Base-by-base conservation (phyloP, 1,140 invertebrate genomes). In the Trichoplusia ni region DNA sequence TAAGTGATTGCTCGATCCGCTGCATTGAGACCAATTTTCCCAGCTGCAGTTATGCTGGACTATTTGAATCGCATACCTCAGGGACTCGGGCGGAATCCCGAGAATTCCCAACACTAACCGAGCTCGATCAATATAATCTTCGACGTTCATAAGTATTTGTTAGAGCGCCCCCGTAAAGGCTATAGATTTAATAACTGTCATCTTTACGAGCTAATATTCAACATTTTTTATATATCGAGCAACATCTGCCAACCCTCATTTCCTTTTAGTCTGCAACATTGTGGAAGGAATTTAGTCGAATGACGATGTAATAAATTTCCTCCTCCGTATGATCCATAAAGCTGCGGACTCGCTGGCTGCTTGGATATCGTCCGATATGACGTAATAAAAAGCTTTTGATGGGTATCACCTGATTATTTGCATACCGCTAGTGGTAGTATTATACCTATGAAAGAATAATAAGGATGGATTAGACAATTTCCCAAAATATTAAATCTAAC, bases 301-400 rank as follows among this genome's bases (percentile, higher is more conserved):
- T 75, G 73, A 75, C 73, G 75, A 62, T 64, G 71, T 77, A 77
- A 80, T 80, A 77, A 80, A 73, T 80, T 77, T 69, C 49, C 66
- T 51, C 66, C 62, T 62, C 67, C 71, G 71, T 77, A 80, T 80
- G 71, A 77, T 73, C 73, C 75, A 80, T 77, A 80, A 80, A 79
- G 59, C 65, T 68, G 56, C 35, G 40, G 46, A 56, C 59, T 68
- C 25, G 40, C 44, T 31, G 44, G 14, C 11, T 44, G 18, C 53
- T 51, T 19, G 23, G 46, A 60, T 66, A 66, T 21, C 53, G 60
- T 40, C 63, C 40, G 46, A 64, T 69, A 62, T 56, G 47, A 62
- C 68, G 61, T 70, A 69, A 72, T 69, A 76, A 76, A 72, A 75
- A 62, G 51, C 42, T 51, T 60, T 37, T 58, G 40, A 65, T 62